These are phyloP conservation scores for Nestor notabilis DNA, from an alignment of 2,113 vertebrate genomes.

Conservation along the genomic window DNA sequence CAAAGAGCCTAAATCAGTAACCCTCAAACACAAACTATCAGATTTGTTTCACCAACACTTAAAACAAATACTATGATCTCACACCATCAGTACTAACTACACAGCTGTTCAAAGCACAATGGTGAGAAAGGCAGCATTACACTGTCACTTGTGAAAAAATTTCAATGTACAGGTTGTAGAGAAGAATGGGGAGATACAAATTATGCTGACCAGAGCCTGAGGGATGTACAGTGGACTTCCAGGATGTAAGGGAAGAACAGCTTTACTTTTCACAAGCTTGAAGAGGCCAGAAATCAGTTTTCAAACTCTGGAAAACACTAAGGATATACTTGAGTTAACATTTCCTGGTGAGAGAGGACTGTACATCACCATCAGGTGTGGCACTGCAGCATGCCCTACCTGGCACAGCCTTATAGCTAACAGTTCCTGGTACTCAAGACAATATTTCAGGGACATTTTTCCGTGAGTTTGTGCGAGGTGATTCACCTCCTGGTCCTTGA, in stretches of 20 bases:
- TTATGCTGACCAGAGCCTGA: not conserved
- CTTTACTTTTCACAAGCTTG: not conserved
- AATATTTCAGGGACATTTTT: not conserved
- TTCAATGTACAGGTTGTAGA: not conserved
- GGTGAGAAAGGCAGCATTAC: not conserved
- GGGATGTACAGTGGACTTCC: not conserved
- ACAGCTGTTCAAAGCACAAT: not conserved
- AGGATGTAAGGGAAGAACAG: not conserved
- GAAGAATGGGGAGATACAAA: not conserved
- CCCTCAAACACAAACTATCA: not conserved
- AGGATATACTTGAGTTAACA: not conserved
- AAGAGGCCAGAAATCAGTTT: not conserved
- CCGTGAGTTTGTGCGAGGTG: not conserved
- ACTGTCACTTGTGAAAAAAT: not conserved
- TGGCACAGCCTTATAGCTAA: not conserved
- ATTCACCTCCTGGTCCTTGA: not conserved
- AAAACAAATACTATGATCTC: not conserved
- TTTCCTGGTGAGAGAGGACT: not conserved
- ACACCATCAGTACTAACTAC: not conserved
- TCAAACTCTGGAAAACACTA: not conserved
- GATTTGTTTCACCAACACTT: not conserved
- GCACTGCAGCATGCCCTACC: not conserved
- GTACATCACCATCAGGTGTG: not conserved
- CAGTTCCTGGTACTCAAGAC: not conserved
- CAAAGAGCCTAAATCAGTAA: not conserved